phyloP scores from a whole-genome alignment of 2,888 invertebrate species.

The Cerastoderma edule region DNA sequence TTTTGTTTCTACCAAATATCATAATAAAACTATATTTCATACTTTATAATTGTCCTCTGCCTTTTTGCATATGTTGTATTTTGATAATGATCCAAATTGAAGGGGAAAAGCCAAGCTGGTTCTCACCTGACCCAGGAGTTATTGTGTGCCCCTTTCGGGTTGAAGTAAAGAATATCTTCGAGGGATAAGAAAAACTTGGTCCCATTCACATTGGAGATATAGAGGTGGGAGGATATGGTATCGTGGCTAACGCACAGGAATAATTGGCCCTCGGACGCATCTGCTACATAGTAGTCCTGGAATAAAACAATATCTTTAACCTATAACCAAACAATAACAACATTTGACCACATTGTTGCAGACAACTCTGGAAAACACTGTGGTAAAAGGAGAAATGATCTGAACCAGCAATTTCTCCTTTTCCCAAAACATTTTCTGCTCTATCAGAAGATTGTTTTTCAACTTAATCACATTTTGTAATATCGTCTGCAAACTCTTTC shows the following conservation, averaged over 20 bases:
- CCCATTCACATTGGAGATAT: conserved; percentile 90
- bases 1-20: no score
- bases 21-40: no score
- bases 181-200: conserved; percentile 91
- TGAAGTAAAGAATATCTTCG: conserved; percentile 92
- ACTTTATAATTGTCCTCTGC: no score
- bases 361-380: background rate
- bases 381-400: conserved; percentile 6
- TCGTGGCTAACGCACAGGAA: conserved; percentile 94
- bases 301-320: conserved; percentile 12
- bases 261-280: conserved; percentile 89
- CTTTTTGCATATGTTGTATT: no score
- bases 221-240: conserved; percentile 90
- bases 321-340: background rate
- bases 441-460: background rate
- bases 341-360: background rate
- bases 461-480: background rate
- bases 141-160: conserved; percentile 85
- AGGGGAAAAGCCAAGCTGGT: no score
- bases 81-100: no score
- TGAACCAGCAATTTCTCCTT: background rate
- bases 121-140: conserved; percentile 92
- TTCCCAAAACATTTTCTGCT: background rate
- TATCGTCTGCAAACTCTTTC: background rate
- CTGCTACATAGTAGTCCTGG: conserved; percentile 91